phyloP scores from a whole-genome alignment of 2,113 vertebrate species.

The Aythya baeri region DNA sequence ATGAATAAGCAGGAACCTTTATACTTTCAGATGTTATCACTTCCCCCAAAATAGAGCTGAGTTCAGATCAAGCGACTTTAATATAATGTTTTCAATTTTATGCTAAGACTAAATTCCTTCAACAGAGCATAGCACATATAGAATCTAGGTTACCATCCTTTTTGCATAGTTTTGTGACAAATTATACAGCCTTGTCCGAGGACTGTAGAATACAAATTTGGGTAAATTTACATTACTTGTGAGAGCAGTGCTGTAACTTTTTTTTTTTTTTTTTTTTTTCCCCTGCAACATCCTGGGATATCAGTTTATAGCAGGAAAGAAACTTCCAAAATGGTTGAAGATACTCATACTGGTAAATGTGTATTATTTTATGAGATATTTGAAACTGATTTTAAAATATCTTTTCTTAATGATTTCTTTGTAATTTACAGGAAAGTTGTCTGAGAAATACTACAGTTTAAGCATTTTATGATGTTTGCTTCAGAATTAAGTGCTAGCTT shows the following conservation, averaged over 20 bases:
- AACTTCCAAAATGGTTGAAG: not conserved
- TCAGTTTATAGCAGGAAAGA: not conserved
- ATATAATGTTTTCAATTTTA: not conserved
- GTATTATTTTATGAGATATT: not conserved
- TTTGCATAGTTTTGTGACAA: not conserved
- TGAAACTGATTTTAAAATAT: not conserved
- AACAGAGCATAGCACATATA: not conserved
- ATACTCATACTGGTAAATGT: not conserved
- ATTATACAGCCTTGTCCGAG: not conserved
- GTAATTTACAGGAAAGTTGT: not conserved
- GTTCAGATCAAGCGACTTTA: not conserved
- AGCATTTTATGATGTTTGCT: not conserved
- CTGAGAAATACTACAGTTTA: not conserved
- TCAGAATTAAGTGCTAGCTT: not conserved
- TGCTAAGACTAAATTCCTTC: not conserved
- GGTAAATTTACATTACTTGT: not conserved
- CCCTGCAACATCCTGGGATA: not conserved
- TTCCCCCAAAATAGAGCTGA: not conserved
- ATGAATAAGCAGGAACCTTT: not conserved
- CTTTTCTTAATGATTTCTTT: not conserved
- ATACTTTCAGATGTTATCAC: not conserved
- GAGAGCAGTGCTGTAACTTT: not conserved
- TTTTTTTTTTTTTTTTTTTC: not conserved
- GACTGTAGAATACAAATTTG: not conserved
- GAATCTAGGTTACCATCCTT: not conserved